Percentiles rank a stretch among this genome's conserved stretches.
Conservation (phyloP, 2,113 vertebrate species). For the Oncorhynchus clarkii region DNA sequence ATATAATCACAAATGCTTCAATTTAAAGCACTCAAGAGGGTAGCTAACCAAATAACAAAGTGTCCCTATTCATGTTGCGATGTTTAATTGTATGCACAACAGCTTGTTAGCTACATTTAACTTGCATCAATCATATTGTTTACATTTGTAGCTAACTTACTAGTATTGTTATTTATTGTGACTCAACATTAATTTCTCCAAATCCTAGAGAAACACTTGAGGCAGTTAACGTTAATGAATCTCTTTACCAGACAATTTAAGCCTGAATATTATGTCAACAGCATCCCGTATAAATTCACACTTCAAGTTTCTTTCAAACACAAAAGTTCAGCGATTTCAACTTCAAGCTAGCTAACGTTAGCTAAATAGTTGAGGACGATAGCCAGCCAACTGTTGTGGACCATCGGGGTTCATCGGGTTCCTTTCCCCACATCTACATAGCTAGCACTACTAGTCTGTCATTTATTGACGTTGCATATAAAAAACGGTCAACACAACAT, state of each 20-base stretch:
- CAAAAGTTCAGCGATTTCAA: constrained; percentile 69
- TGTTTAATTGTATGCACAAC: too few relatives aligned
- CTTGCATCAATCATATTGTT: too few relatives aligned
- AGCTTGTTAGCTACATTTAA: too few relatives aligned
- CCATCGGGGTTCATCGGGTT: constrained; percentile 44
- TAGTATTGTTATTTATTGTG: too few relatives aligned
- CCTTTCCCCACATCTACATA: constrained; percentile 69
- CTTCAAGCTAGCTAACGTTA: constrained; percentile 27
- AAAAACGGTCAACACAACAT: not conserved
- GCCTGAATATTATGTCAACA: constrained; percentile 12
- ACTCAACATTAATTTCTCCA: not conserved
- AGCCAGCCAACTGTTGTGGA: constrained; percentile 67
- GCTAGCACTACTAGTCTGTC: constrained; percentile 34
- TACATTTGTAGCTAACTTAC: too few relatives aligned
- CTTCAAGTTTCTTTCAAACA: not conserved
- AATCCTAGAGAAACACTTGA: not conserved
- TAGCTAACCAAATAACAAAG: too few relatives aligned
- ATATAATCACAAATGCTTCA: too few relatives aligned
- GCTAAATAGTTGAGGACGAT: constrained; percentile 53
- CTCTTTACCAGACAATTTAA: not conserved
- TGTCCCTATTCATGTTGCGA: too few relatives aligned
- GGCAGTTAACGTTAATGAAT: not conserved
- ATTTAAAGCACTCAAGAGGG: too few relatives aligned
- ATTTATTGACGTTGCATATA: constrained; percentile 38
- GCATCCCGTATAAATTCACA: not conserved